Evolutionary conservation across 2,113 vertebrate genomes (phyloP).

Genomic region (Tychaedon coryphoeus): DNA sequence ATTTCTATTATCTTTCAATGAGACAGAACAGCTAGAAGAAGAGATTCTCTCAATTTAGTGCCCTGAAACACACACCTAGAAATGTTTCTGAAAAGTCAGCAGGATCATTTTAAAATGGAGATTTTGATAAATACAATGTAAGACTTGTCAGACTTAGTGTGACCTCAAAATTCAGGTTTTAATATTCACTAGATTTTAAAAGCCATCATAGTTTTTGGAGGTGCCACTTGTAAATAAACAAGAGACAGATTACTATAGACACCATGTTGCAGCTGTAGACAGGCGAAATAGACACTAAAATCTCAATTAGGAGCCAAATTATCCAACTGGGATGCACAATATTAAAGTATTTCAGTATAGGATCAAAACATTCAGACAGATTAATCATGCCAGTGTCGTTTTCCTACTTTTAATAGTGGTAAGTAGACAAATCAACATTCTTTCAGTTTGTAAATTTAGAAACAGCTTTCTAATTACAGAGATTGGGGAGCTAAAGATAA

Average conservation of each 20-base stretch:
- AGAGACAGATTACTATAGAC: background rate
- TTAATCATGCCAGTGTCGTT: background rate
- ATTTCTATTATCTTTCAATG: background rate
- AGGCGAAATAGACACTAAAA: slow-evolving; percentile 4
- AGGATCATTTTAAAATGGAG: background rate
- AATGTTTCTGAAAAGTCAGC: background rate
- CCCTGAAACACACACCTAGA: background rate
- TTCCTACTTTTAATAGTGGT: background rate
- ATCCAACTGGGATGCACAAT: background rate
- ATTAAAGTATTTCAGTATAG: background rate
- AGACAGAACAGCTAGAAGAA: background rate
- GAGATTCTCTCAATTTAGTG: background rate
- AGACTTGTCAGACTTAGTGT: background rate
- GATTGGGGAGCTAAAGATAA: background rate
- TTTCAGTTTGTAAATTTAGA: background rate
- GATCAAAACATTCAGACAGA: background rate
- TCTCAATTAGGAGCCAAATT: slow-evolving; percentile 13
- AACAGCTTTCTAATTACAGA: background rate
- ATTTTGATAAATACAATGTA: background rate
- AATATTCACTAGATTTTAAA: background rate
- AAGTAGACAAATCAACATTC: background rate
- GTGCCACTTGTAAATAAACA: background rate
- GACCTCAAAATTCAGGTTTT: background rate
- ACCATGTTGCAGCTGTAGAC: background rate
- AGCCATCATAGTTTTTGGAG: background rate